These are phyloP conservation scores for Cheirogaleus medius DNA, from an alignment of 2,113 vertebrate genomes.

Conservation along the genomic window DNA sequence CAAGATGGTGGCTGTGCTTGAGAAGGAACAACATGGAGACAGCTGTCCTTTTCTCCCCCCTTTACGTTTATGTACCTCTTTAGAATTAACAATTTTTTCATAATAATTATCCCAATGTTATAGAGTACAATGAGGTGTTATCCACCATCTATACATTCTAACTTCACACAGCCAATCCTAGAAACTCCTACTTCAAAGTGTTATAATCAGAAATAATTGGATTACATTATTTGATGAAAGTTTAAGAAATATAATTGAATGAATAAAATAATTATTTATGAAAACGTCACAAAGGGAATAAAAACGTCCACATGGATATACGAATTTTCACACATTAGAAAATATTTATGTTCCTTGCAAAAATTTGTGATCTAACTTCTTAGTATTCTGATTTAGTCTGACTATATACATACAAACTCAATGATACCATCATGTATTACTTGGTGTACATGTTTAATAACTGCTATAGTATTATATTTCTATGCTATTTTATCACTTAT, in stretches of 20 bases:
- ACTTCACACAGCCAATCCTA: background rate
- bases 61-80: background rate
- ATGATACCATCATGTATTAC: background rate
- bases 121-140: background rate
- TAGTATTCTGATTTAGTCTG: background rate
- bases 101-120: background rate
- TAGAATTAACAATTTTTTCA: background rate
- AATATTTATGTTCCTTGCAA: background rate
- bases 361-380: background rate
- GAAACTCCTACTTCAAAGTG: background rate
- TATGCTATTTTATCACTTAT: background rate
- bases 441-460: background rate
- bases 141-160: background rate
- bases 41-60: too few relatives aligned
- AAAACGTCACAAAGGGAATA: background rate
- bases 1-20: background rate
- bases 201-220: slow-evolving; percentile 3
- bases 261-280: background rate
- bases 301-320: background rate
- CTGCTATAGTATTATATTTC: background rate
- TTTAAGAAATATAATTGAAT: background rate
- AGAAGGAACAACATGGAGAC: background rate
- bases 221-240: background rate
- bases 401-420: background rate
- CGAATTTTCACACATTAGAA: background rate